phyloP scores from a whole-genome alignment of 2,888 invertebrate genomes.

The Heliconius sara region DNA sequence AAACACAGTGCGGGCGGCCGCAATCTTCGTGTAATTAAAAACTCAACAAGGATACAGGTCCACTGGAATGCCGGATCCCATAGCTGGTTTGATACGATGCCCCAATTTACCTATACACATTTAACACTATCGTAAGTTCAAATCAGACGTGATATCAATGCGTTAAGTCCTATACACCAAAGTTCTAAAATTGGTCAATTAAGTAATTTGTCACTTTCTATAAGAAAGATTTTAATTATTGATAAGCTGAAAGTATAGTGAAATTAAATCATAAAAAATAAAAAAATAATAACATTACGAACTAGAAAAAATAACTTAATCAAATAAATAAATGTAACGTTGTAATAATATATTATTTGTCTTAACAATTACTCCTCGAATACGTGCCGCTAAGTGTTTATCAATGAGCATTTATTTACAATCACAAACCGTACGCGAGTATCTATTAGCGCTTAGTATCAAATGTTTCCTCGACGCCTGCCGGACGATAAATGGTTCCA shows the following conservation, averaged over 20 bases:
- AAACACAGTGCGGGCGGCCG: conserved; percentile 51
- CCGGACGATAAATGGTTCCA: conserved; percentile 37
- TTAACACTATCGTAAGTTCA: background rate
- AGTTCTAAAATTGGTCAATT: background rate
- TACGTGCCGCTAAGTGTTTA: conserved; percentile 14
- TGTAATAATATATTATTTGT: conserved; percentile 11
- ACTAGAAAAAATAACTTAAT: background rate
- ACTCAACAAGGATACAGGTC: conserved; percentile 54
- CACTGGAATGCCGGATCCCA: conserved; percentile 31
- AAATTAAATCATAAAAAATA: background rate
- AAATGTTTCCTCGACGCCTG: conserved; percentile 34
- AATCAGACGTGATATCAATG: background rate
- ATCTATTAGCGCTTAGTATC: conserved; percentile 35
- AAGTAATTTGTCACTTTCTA: background rate
- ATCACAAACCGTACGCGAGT: conserved; percentile 14
- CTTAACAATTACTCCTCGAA: background rate
- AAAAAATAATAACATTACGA: background rate
- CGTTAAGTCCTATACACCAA: background rate
- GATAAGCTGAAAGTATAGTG: background rate
- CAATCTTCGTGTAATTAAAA: conserved; percentile 71
- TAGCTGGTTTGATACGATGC: conserved; percentile 14
- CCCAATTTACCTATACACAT: background rate
- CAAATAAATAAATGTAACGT: conserved; percentile 9
- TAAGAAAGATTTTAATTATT: no score
- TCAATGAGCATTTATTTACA: conserved; percentile 20